Evolutionary conservation across 2,888 invertebrate genomes (phyloP).

Genomic region (Erannis defoliaria): DNA sequence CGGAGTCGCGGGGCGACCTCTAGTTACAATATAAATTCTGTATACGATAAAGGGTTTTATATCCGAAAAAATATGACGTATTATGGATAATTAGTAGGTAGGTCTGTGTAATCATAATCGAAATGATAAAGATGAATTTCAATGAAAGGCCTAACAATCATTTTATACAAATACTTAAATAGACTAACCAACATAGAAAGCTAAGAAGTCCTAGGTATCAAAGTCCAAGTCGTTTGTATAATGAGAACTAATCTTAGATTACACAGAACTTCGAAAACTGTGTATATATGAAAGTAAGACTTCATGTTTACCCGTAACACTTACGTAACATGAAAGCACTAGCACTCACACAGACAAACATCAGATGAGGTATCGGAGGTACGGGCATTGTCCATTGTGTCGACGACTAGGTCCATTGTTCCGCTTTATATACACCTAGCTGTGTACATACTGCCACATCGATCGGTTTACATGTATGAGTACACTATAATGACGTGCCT

Average conservation of each 20-base stretch:
- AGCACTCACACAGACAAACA: constrained; percentile 68
- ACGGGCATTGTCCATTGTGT: constrained; percentile 84
- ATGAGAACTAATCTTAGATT: constrained; percentile 36
- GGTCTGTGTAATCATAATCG: not conserved
- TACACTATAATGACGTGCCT: constrained; percentile 69
- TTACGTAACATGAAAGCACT: constrained; percentile 69
- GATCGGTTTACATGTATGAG: constrained; percentile 65
- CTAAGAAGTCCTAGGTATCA: constrained; percentile 20
- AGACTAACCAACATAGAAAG: constrained; percentile 13
- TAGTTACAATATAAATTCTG: no score
- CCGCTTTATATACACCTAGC: constrained; percentile 62
- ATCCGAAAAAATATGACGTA: no score
- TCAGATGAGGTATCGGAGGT: constrained; percentile 77
- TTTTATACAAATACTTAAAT: constrained; percentile 3
- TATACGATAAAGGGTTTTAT: no score
- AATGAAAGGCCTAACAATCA: constrained; percentile 8
- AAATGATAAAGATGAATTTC: not conserved
- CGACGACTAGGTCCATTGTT: constrained; percentile 79
- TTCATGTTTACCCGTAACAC: constrained; percentile 50
- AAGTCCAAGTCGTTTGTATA: constrained; percentile 38
- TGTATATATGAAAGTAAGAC: constrained; percentile 45
- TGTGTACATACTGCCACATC: constrained; percentile 55
- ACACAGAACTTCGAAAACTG: constrained; percentile 31
- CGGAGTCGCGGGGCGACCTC: no score
- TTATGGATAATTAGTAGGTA: no score